phyloP scores from a whole-genome alignment of 2,113 vertebrate species.

The Triplophysa rosa region DNA sequence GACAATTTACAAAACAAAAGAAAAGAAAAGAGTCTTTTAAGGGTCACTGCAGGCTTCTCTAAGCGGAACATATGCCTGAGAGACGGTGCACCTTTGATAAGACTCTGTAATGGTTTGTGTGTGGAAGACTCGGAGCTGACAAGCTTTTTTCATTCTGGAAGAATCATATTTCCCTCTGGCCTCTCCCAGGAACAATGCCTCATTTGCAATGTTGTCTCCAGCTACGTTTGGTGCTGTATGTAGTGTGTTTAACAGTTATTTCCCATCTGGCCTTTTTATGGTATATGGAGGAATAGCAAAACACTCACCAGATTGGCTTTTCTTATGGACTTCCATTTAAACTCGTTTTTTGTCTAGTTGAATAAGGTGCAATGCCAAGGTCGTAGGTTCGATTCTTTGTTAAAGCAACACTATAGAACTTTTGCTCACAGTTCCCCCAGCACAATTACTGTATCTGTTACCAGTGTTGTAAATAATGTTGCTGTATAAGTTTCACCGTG shows the following conservation, averaged over 20 bases:
- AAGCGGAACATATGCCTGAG: slow-evolving; percentile 78
- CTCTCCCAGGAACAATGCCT: slow-evolving; percentile 69
- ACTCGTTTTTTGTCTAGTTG: background rate
- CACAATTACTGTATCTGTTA: too few relatives aligned
- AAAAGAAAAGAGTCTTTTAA: slow-evolving; percentile 78
- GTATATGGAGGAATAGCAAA: background rate
- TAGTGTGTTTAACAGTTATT: slow-evolving; percentile 29
- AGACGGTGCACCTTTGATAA: slow-evolving; percentile 77
- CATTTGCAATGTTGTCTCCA: slow-evolving; percentile 64
- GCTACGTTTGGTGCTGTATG: slow-evolving; percentile 42
- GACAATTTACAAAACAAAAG: slow-evolving; percentile 84
- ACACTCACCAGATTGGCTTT: background rate
- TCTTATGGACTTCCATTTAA: background rate
- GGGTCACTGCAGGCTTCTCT: slow-evolving; percentile 77
- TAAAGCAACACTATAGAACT: too few relatives aligned
- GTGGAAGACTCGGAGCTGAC: slow-evolving; percentile 71
- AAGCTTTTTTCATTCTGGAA: slow-evolving; percentile 74
- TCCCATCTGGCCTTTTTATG: slow-evolving; percentile 5
- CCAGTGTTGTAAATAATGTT: too few relatives aligned
- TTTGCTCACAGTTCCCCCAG: too few relatives aligned
- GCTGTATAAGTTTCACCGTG: too few relatives aligned
- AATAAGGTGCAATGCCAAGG: too few relatives aligned
- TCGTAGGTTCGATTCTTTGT: too few relatives aligned
- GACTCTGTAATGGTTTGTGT: slow-evolving; percentile 69
- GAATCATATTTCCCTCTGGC: slow-evolving; percentile 72